Base-by-base conservation (phyloP, 2,797 vertebrate genomes). In the Hemitrygon akajei region DNA sequence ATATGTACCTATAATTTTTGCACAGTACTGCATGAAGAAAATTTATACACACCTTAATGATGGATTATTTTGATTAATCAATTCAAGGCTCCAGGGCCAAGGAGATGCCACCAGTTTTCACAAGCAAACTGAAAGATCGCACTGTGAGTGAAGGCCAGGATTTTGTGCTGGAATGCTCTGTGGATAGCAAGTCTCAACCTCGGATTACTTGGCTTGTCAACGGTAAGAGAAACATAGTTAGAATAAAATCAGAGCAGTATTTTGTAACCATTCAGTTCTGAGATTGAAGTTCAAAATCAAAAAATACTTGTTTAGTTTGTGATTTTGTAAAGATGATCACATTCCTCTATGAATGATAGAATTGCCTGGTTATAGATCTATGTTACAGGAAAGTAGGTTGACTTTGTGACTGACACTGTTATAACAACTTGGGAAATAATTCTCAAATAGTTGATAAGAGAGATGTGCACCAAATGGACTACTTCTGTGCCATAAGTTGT, bases 191-290 rank as follows among this genome's bases (percentile, higher is more conserved):
- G 30, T 97, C 98, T 0, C 92, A 94, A 34, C 97, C 97, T 22
- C 95, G 84, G 11, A 95, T 98, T 95, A 96, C 96, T 0, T 98
- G 98, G 98, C 96, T 97, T n/a, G 95, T 97, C 87, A 97, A 98
- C 30, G 97, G 98, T 98, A 96, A 98, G 97, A 80, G n/a, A 63
- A 82, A 40, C 18, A 60, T 93, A 37, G 77, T 93, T 56, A 9
- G 37, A 22, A 47, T 14, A n/a, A 56, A 60, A 60, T 63, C 30
- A 63, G 18, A 16, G 6, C 12, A 58, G 58, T 87, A n/a, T 87
- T 86, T 60, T n/a, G 82, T 60, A 27, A 60, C 58, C 16, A 0
- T 87, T 89, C 18, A 66, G 66, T 56, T 47, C 34, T 30, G 22
- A 9, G 60, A 66, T 25, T 16, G 76, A 76, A 47, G 25, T 73